Conservation (phyloP, 2,888 invertebrate genomes). For the Toxonevra muliebris region DNA sequence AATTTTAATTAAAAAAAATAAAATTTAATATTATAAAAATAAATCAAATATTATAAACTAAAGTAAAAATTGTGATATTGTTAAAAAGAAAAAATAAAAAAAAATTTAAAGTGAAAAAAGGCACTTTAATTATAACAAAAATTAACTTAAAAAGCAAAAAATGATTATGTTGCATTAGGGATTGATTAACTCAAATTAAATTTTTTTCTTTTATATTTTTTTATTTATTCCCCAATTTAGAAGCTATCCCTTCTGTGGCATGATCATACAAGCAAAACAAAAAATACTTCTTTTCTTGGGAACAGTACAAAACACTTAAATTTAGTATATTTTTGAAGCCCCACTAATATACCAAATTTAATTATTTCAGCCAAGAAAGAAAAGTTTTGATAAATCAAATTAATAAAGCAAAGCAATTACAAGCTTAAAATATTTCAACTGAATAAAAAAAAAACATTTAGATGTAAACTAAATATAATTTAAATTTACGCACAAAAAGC, state of each 20-base stretch:
- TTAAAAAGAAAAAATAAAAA: slow-evolving; percentile 19
- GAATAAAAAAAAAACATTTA: too few species aligned
- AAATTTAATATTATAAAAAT: background rate
- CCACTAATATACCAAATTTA: slow-evolving; percentile 53
- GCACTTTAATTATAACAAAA: too few species aligned
- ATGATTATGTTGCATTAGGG: slow-evolving; percentile 52
- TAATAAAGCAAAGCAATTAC: too few species aligned
- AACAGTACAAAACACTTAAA: slow-evolving; percentile 37
- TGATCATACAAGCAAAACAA: slow-evolving; percentile 23
- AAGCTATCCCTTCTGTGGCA: slow-evolving; percentile 43
- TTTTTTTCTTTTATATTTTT: background rate
- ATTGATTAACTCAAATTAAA: slow-evolving; percentile 29
- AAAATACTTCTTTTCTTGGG: too few species aligned
- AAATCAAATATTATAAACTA: background rate
- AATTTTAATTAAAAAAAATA: background rate
- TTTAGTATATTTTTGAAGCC: slow-evolving; percentile 57
- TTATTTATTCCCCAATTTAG: too few species aligned
- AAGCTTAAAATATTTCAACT: too few species aligned
- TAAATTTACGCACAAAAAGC: too few species aligned
- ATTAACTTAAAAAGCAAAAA: background rate
- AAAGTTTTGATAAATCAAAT: too few species aligned
- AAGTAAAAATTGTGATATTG: slow-evolving; percentile 29
- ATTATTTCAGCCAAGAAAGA: slow-evolving; percentile 36
- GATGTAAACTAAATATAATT: too few species aligned
- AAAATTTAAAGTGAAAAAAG: slow-evolving; percentile 2